Evolutionary conservation across 1,140 invertebrate species (phyloP).

Genomic region (Eupristina koningsbergeri): DNA sequence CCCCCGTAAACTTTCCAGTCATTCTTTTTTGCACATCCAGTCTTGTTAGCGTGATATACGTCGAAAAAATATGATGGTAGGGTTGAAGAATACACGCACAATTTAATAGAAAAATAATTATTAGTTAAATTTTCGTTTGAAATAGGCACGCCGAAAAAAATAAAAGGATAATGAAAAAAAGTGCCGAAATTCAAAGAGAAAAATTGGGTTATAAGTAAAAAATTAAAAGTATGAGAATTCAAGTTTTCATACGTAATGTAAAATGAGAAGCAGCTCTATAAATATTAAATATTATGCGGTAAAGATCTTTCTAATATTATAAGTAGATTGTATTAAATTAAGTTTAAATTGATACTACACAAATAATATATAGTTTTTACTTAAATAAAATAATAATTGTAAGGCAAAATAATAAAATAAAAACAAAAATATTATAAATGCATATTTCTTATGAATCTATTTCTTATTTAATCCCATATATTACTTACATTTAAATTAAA

Average conservation of each 20-base stretch:
- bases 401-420: too few relatives aligned
- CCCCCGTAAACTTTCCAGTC: constrained; percentile 53
- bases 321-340: too few relatives aligned
- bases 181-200: neutral
- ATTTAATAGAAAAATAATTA: neutral
- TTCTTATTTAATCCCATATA: too few relatives aligned
- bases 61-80: neutral
- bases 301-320: too few relatives aligned
- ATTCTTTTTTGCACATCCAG: constrained; percentile 40
- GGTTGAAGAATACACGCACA: neutral
- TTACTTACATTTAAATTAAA: too few relatives aligned
- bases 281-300: too few relatives aligned
- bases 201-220: neutral
- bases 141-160: neutral
- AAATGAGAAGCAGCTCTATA: too few relatives aligned
- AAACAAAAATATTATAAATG: too few relatives aligned
- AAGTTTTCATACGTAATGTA: neutral
- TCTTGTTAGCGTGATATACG: constrained; percentile 55
- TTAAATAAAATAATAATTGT: too few relatives aligned
- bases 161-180: neutral
- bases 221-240: neutral
- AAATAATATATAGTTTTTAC: too few relatives aligned
- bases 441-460: too few relatives aligned
- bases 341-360: too few relatives aligned
- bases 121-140: neutral